phyloP scores from a whole-genome alignment of 2,888 invertebrate genomes.

The Hypomecis punctinalis region DNA sequence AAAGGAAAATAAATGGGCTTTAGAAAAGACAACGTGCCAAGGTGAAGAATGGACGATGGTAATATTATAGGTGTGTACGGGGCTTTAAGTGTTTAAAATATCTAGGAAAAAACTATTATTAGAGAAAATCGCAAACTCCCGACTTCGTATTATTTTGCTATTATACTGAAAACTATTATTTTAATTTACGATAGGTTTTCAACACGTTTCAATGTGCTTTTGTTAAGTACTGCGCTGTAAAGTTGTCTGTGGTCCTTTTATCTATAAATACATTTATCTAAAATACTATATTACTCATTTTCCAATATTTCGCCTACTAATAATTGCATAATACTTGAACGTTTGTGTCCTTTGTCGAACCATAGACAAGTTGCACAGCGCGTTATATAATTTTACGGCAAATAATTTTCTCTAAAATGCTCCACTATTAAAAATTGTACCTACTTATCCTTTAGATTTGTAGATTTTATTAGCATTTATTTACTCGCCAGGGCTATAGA shows the following conservation, averaged over 20 bases:
- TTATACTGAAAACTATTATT: constrained; percentile 63
- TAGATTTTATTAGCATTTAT: constrained; percentile 27
- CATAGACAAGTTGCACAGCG: constrained; percentile 54
- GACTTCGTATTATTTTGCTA: constrained; percentile 47
- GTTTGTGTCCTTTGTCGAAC: constrained; percentile 40
- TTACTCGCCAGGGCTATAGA: constrained; percentile 19
- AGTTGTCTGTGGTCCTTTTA: constrained; percentile 35
- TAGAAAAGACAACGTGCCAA: constrained; percentile 56
- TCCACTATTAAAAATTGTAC: constrained; percentile 59
- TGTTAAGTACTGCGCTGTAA: constrained; percentile 39
- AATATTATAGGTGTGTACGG: constrained; percentile 54
- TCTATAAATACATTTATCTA: constrained; percentile 61
- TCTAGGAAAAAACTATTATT: constrained; percentile 52
- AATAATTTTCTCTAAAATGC: constrained; percentile 48
- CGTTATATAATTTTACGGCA: constrained; percentile 53
- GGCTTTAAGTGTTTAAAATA: constrained; percentile 63
- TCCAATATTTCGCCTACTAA: constrained; percentile 63
- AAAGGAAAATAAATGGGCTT: constrained; percentile 47
- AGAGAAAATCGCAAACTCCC: constrained; percentile 59
- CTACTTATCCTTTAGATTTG: constrained; percentile 68
- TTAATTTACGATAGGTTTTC: constrained; percentile 49
- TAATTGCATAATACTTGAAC: constrained; percentile 66
- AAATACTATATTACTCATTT: constrained; percentile 63
- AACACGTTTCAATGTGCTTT: constrained; percentile 50
- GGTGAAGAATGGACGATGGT: constrained; percentile 48